Percentiles rank a stretch among this genome's conserved stretches.
Evolutionary conservation across 2,113 vertebrate genomes (phyloP).

Genomic region (Cinclus cinclus): DNA sequence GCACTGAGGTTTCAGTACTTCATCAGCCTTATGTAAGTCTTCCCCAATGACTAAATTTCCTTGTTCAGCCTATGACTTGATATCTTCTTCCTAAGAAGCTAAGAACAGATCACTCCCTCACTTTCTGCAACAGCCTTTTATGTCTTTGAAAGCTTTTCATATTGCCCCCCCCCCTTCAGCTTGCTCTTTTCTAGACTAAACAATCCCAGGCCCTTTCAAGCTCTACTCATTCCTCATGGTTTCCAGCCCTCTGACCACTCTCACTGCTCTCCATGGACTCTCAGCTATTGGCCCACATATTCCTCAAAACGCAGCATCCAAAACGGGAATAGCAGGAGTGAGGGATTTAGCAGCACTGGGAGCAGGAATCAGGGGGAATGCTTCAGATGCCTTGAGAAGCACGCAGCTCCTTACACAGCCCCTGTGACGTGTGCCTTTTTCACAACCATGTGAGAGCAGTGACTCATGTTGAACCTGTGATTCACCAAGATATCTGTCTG

Average conservation of each 20-base stretch:
- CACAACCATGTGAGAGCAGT: not conserved
- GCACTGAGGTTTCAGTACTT: not conserved
- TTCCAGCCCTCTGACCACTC: slow-evolving; percentile 28
- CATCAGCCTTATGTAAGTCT: not conserved
- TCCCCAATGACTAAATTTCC: not conserved
- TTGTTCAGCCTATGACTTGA: not conserved
- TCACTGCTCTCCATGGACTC: not conserved
- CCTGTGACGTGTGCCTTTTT: not conserved
- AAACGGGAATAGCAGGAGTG: not conserved
- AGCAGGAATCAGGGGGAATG: not conserved
- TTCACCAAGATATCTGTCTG: not conserved
- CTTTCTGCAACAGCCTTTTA: slow-evolving; percentile 16
- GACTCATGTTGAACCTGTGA: slow-evolving; percentile 28
- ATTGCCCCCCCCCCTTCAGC: not conserved
- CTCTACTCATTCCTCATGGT: slow-evolving; percentile 13
- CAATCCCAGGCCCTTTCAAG: not conserved
- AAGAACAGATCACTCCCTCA: not conserved
- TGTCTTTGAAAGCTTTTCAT: not conserved
- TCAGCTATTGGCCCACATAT: not conserved
- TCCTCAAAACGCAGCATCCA: not conserved
- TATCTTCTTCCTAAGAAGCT: not conserved
- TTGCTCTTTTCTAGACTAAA: slow-evolving; percentile 48
- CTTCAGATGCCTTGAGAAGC: not conserved
- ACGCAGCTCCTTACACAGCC: not conserved
- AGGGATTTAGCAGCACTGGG: accelerated